phyloP scores from a whole-genome alignment of 2,797 vertebrate genomes.

The Periophthalmus magnuspinnatus region DNA sequence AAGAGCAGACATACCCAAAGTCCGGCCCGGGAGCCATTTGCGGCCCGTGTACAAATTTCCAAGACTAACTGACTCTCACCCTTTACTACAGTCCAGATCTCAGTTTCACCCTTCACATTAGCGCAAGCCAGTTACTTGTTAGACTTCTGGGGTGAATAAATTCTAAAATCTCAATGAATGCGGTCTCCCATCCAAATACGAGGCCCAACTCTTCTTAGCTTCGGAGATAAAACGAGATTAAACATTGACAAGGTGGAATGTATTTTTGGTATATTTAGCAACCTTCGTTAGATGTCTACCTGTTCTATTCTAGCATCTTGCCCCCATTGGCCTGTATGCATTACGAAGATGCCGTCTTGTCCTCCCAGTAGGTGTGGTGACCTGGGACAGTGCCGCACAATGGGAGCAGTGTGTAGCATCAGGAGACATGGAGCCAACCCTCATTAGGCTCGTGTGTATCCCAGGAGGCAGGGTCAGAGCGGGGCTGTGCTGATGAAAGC shows the following conservation, averaged over 20 bases:
- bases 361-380: constrained; percentile 39
- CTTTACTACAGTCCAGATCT: no score
- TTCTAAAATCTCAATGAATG: no score
- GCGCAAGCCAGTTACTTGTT: no score
- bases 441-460: constrained; percentile 82
- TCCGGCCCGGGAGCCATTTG: no score
- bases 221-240: background rate
- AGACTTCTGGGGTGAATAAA: no score
- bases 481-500: constrained; percentile 75
- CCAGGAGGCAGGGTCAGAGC: constrained; percentile 78
- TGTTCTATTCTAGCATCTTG: background rate
- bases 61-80: no score
- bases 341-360: constrained; percentile 51
- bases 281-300: background rate
- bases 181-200: no score
- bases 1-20: no score
- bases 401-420: constrained; percentile 71
- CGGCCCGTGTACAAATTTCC: no score
- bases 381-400: constrained; percentile 71
- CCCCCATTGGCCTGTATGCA: constrained; percentile 39
- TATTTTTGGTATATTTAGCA: background rate
- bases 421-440: constrained; percentile 72
- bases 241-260: background rate
- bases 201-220: background rate
- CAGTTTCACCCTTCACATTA: no score